These are phyloP conservation scores for Coryphaenoides rupestris DNA, from an alignment of 2,113 vertebrate species.

Conservation along the genomic window DNA sequence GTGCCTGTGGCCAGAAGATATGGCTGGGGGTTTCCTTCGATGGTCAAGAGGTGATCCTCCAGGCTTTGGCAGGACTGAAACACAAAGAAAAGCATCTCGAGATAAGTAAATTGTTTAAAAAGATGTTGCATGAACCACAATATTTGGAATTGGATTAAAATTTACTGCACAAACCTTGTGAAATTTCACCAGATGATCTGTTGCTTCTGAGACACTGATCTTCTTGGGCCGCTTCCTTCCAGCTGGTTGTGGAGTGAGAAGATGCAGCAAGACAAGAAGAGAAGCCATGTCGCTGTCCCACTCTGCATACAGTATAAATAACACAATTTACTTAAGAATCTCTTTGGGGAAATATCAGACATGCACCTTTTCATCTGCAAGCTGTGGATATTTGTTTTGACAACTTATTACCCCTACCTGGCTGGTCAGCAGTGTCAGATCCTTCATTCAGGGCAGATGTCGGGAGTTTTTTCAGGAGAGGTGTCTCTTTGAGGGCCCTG, in stretches of 20 bases:
- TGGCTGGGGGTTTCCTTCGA: constrained; percentile 9
- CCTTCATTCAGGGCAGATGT: constrained; percentile 6
- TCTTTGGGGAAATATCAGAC: neutral
- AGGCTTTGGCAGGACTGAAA: constrained; percentile 18
- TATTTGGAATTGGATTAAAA: constrained; percentile 13
- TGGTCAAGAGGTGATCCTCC: constrained; percentile 10
- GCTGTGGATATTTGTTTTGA: neutral
- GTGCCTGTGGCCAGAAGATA: neutral
- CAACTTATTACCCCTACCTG: constrained; percentile 8
- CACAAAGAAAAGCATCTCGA: neutral
- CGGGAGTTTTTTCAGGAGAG: neutral
- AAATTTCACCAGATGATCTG: constrained; percentile 26
- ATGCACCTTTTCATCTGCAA: neutral
- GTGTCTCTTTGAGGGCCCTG: too few relatives aligned
- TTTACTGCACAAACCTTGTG: constrained; percentile 23
- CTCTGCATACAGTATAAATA: constrained; percentile 15
- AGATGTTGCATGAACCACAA: neutral
- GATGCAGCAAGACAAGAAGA: constrained; percentile 24
- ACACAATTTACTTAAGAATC: constrained; percentile 6
- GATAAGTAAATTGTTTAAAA: neutral
- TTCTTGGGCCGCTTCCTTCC: constrained; percentile 20
- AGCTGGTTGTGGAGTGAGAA: constrained; percentile 25
- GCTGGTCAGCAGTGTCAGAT: constrained; percentile 6
- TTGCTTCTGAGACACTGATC: constrained; percentile 20
- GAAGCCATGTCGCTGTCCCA: constrained; percentile 22